A percentile compares a stretch with the other conserved stretches of the same genome.
Evolutionary conservation across 2,888 invertebrate species (phyloP).

Genomic region (Punctoribates punctum): DNA sequence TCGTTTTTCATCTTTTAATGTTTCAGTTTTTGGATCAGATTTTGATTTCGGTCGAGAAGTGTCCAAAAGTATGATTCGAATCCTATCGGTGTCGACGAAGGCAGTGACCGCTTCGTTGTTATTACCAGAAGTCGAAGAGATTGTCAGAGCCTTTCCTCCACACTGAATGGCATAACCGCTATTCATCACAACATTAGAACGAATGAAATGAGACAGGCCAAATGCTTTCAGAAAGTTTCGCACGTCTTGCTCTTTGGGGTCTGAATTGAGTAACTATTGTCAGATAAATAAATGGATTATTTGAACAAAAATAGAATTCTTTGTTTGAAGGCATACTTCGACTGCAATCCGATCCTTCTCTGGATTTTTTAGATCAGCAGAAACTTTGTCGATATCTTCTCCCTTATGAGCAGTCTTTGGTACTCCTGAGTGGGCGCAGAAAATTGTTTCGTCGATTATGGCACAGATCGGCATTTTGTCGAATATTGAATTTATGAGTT

Average conservation of each 20-base stretch:
- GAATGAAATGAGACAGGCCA: constrained; percentile 65
- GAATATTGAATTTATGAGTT: constrained; percentile 66
- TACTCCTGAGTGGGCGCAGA: constrained; percentile 76
- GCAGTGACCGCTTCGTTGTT: constrained; percentile 70
- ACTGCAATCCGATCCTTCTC: constrained; percentile 68
- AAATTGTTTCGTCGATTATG: constrained; percentile 68
- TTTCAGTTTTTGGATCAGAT: neutral
- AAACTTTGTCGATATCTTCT: constrained; percentile 62
- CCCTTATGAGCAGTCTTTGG: constrained; percentile 57
- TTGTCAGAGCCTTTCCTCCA: constrained; percentile 66
- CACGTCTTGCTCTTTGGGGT: constrained; percentile 64
- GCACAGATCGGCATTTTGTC: constrained; percentile 70
- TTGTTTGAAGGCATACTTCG: constrained; percentile 60
- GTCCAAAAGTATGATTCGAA: constrained; percentile 54
- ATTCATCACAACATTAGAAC: constrained; percentile 70
- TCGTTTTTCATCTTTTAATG: neutral
- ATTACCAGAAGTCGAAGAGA: constrained; percentile 69
- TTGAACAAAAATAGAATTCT: neutral
- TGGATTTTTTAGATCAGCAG: constrained; percentile 63
- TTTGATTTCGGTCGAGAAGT: neutral
- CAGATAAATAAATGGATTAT: neutral
- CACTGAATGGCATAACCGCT: constrained; percentile 65
- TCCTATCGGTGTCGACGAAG: constrained; percentile 63
- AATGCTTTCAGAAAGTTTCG: constrained; percentile 65
- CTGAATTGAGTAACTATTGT: neutral